Conservation (phyloP, 2,888 invertebrate genomes). For the Buathra laborator region DNA sequence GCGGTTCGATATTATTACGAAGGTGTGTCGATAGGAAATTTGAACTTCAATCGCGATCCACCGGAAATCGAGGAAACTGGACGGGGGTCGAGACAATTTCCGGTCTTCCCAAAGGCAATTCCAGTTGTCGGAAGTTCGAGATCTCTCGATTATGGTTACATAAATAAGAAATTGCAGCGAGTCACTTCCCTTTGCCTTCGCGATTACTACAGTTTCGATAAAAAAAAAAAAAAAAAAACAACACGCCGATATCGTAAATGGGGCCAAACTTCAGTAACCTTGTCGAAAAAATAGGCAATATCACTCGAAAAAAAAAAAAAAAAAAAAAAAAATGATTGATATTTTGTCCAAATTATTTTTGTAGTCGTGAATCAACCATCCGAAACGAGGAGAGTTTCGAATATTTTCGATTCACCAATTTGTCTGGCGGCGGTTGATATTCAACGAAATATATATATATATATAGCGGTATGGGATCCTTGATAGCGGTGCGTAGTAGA, state of each 20-base stretch:
- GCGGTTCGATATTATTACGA: background rate
- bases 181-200: background rate
- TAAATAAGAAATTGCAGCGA: background rate
- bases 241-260: too few relatives aligned
- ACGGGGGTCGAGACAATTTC: background rate
- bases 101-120: background rate
- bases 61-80: conserved; percentile 13
- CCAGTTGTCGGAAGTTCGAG: conserved; percentile 10
- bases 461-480: background rate
- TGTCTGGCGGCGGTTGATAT: background rate
- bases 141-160: background rate
- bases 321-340: background rate
- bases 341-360: background rate
- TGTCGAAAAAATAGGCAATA: too few relatives aligned
- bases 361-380: background rate
- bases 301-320: background rate
- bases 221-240: background rate
- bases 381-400: background rate
- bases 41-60: background rate
- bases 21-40: background rate
- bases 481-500: background rate
- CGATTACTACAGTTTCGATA: background rate
- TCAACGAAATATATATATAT: background rate
- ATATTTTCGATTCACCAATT: background rate
- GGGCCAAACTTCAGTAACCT: too few relatives aligned